Base-by-base conservation (phyloP, 2,797 vertebrate species). In the Hippocampus kuda region DNA sequence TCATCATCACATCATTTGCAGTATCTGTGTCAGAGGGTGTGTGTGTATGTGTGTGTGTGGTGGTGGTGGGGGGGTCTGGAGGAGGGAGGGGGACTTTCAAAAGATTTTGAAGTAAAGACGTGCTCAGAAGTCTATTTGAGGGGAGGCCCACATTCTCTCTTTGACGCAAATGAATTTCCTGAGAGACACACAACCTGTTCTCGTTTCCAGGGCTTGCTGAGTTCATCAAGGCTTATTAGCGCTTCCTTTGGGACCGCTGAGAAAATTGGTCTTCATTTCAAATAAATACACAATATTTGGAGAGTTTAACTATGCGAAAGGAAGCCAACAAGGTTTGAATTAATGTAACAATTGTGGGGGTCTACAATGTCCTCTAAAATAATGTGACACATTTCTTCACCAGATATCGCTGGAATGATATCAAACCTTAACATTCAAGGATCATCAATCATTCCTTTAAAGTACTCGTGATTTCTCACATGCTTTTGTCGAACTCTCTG, bases 111-210 rank as follows among this genome's bases (percentile, higher is more conserved):
- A 83, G 79, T 69, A 77, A 77, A 75, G 75, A 83, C 68, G 78
- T 79, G 83, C 73, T 83, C 71, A 63, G 72, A 79, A 68, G 75
- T 87, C 87, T 89, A 89, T 90, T 87, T 87, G 79, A 87, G 79
- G 84, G 82, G 85, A 83, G 83, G 82, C 86, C 84, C 82, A 79
- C 78, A 84, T 88, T 88, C 86, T 89, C 85, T 79, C 76, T 83
- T 73, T 90, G 87, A 90, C 84, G 84, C 81, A 89, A 80, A 87
- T 81, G 69, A 70, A 83, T 86, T 85, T 85, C 88, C 83, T 81
- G 75, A 65, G 85, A 86, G 85, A 85, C 82, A 70, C 74, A 49
- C 70, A 84, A 75, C 74, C 74, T 77, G 65, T 63, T 81, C 83
- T 56, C 42, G 71, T 76, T 73, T 61, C 77, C 68, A 70, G 72